A percentile compares a stretch with the other conserved stretches of the same genome.
Evolutionary conservation across 2,113 vertebrate genomes (phyloP).

Genomic region (Pangasianodon hypophthalmus): DNA sequence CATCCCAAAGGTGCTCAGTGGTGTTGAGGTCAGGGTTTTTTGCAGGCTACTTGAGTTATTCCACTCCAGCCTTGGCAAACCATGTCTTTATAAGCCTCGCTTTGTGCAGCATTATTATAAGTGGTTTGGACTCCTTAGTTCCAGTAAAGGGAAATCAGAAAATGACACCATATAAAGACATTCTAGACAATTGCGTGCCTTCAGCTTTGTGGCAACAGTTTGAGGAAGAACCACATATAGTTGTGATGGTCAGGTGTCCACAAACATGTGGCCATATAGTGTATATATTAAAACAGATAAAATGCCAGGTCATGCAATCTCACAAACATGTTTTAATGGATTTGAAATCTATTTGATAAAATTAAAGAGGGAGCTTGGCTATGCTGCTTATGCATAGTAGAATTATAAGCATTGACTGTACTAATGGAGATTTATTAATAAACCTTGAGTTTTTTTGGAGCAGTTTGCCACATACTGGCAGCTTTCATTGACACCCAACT

Average conservation of each 20-base stretch:
- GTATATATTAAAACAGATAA: neutral
- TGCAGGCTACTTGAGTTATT: too few relatives aligned
- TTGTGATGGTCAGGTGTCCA: neutral
- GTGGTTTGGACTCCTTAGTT: neutral
- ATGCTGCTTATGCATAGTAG: neutral
- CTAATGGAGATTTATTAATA: neutral
- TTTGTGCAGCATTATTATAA: too few relatives aligned
- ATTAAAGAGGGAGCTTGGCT: neutral
- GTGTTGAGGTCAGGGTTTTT: neutral
- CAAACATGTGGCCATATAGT: neutral
- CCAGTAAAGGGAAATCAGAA: neutral
- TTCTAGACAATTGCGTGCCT: too few relatives aligned
- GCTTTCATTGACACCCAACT: conserved; percentile 52
- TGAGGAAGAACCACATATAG: too few relatives aligned
- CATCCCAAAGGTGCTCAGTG: too few relatives aligned
- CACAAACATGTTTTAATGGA: neutral
- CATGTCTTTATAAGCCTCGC: too few relatives aligned
- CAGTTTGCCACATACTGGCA: conserved; percentile 1
- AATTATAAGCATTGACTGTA: neutral
- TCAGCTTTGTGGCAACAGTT: too few relatives aligned
- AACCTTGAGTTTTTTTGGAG: neutral
- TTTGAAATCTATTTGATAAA: neutral
- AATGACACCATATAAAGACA: too few relatives aligned
- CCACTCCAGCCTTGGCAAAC: too few relatives aligned
- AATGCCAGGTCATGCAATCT: too few relatives aligned